A percentile compares a stretch with the other conserved stretches of the same genome.
Conservation (phyloP, 2,797 vertebrate species). For the Pipistrellus pygmaeus region DNA sequence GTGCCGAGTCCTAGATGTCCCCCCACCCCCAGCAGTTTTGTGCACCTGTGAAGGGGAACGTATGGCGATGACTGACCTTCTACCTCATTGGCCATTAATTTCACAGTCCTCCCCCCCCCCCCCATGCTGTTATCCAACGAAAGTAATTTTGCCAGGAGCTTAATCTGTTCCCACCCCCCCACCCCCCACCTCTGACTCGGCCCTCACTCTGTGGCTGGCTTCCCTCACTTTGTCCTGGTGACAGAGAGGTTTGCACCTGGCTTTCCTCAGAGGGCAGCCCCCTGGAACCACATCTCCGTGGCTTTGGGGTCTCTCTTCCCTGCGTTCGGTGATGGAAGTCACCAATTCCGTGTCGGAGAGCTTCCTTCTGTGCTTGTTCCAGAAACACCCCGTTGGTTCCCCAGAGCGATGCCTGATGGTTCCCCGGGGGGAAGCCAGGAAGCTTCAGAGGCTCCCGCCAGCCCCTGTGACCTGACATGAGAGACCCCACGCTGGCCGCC, state of each 20-base stretch:
- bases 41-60: not conserved
- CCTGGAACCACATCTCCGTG: not conserved
- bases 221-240: not conserved
- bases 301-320: not conserved
- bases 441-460: not conserved
- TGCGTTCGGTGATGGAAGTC: not conserved
- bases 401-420: not conserved
- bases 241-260: not conserved
- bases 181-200: not conserved
- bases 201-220: not conserved
- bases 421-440: not conserved
- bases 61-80: not conserved
- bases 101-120: fast-evolving
- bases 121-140: not conserved
- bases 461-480: fast-evolving
- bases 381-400: not conserved
- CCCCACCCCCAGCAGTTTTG: fast-evolving
- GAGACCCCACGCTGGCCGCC: not conserved
- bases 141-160: not conserved
- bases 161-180: not conserved
- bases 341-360: slow-evolving; percentile 9
- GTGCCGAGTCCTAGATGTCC: not conserved
- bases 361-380: slow-evolving; percentile 26
- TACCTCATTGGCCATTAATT: not conserved
- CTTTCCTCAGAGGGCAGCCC: not conserved